Evolutionary conservation across 2,113 vertebrate species (phyloP), one percentile per base, ranked within the genome.

Genomic region (Lipophrys pholis): DNA sequence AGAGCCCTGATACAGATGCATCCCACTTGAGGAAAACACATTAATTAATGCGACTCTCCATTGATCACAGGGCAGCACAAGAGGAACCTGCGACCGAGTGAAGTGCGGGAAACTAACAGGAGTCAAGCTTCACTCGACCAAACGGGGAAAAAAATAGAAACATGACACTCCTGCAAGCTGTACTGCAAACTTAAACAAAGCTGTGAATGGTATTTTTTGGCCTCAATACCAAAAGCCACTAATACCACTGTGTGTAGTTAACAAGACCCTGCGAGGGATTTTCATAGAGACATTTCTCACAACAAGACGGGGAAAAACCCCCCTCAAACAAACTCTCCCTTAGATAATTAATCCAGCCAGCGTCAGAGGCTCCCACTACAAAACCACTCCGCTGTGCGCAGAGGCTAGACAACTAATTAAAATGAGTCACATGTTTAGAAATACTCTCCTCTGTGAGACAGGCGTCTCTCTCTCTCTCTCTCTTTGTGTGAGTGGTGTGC

Each of bases 201-300:
- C 5, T 39, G 21, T 51, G 50, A 51, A 52, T 7, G 36, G 51
- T 9, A 30, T 60, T 73, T 45, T 42, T 30, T 30, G 21, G 21
- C 48, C 35, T 62, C 21, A 43, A 53, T 67, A 51, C 30, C 10
- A 35, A 60, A 43, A 78, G 65, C 69, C 80, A 17, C 82, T 76
- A 35, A 72, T 60, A 78, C 70, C 70, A 67, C 69, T 42, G 73
- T 57, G 72, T 63, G 39, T 8, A 21, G 38, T 85, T 63, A 79
- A 89, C 43, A 56, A 61, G 59, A 75, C 66, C 38, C 50, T 58
- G 43, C 76, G 52, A 74, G 38, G 43, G 50, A 64, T 36, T 80
- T 90, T 84, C 82, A 83, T 46, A 17, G 74, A 53, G 62, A 58
- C 54, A 41, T 79, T 87, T 90, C 89, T 87, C 83, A 76, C 57